Evolutionary conservation across 2,888 invertebrate species (phyloP).

Genomic region (Pristionchus arcanus): DNA sequence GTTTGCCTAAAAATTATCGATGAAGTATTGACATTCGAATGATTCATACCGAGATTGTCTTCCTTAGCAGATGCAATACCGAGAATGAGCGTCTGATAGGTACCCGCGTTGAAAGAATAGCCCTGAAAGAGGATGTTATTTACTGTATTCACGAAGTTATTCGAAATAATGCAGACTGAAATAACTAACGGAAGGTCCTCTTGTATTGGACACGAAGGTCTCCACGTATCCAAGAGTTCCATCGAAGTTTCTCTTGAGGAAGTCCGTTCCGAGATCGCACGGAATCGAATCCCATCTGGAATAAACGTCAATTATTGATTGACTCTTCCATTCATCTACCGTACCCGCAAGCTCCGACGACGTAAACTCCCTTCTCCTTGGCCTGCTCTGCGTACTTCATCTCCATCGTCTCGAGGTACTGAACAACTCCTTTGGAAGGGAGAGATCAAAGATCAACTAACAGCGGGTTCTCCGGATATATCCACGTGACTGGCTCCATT

Average conservation of each 20-base stretch:
- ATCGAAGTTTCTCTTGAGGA: slow-evolving; percentile 86
- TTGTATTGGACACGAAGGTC: slow-evolving; percentile 74
- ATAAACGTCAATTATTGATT: slow-evolving; percentile 6
- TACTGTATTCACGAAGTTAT: not conserved
- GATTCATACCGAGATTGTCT: slow-evolving; percentile 70
- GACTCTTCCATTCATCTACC: not conserved
- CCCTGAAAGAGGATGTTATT: slow-evolving; percentile 80
- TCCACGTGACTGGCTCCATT: slow-evolving; percentile 91
- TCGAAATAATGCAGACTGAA: not conserved
- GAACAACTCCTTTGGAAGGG: slow-evolving; percentile 36
- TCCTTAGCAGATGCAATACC: slow-evolving; percentile 82
- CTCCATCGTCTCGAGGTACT: slow-evolving; percentile 90
- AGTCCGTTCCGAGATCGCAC: slow-evolving; percentile 90
- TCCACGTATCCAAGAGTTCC: slow-evolving; percentile 82
- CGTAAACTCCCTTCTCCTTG: slow-evolving; percentile 84
- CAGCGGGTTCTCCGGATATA: slow-evolving; percentile 91
- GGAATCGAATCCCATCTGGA: slow-evolving; percentile 90
- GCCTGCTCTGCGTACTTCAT: slow-evolving; percentile 86
- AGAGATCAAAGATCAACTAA: slow-evolving; percentile 54
- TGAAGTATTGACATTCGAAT: no score
- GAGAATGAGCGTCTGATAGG: slow-evolving; percentile 92
- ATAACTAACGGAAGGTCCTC: slow-evolving; percentile 72
- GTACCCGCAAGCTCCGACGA: slow-evolving; percentile 91
- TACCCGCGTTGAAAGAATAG: slow-evolving; percentile 87
- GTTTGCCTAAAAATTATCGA: not conserved